phyloP scores from a whole-genome alignment of 2,113 vertebrate genomes.

The Pteruthius melanotis region DNA sequence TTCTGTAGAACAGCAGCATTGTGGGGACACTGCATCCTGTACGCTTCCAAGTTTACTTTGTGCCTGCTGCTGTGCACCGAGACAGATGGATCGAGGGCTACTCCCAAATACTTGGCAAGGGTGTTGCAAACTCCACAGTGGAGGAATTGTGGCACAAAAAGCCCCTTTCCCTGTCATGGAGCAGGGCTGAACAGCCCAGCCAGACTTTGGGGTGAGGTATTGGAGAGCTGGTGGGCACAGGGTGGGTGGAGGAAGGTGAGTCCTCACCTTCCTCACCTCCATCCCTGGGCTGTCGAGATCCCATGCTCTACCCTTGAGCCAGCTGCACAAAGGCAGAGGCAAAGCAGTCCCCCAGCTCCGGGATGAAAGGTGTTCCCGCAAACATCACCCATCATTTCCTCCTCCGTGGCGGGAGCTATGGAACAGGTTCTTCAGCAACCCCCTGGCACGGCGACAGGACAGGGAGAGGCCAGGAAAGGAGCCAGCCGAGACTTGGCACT shows the following conservation, averaged over 20 bases:
- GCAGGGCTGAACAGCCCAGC: background rate
- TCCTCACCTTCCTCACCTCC: background rate
- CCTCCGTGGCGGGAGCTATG: background rate
- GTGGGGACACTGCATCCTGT: background rate
- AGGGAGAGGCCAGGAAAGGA: background rate
- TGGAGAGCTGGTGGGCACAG: background rate
- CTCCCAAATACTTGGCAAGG: background rate
- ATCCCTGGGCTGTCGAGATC: fast-evolving
- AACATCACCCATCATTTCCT: background rate
- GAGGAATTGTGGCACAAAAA: background rate
- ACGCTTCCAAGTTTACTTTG: background rate
- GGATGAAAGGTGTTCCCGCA: background rate
- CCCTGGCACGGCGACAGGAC: background rate
- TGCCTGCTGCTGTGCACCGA: background rate
- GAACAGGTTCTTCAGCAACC: conserved; percentile 44
- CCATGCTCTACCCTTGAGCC: fast-evolving
- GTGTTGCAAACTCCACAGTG: background rate
- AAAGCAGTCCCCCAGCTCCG: fast-evolving
- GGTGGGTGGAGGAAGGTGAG: background rate
- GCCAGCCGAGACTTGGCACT: background rate
- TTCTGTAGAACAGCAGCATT: background rate
- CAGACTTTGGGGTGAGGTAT: background rate
- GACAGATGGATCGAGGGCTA: background rate
- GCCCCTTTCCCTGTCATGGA: fast-evolving
- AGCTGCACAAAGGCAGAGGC: background rate